phyloP scores from a whole-genome alignment of 2,888 invertebrate species.

The Cheiracanthium punctorium region DNA sequence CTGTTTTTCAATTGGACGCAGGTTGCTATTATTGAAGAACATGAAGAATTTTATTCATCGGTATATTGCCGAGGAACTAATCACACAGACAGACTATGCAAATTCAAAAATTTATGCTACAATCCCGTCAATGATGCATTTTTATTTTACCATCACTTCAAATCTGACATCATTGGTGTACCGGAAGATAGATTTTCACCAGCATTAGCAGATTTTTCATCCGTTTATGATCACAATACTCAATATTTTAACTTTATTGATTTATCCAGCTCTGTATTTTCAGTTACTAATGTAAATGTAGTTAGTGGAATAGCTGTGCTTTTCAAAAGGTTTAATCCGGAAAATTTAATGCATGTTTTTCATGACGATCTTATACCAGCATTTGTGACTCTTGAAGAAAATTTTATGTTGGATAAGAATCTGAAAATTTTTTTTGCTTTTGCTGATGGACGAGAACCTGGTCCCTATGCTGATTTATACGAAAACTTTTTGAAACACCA shows the following conservation, averaged over 20 bases:
- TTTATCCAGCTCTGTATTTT: conserved; percentile 73
- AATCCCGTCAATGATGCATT: conserved; percentile 75
- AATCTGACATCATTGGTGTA: conserved; percentile 75
- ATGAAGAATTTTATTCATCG: conserved; percentile 66
- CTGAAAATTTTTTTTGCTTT: conserved; percentile 74
- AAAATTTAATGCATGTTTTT: conserved; percentile 79
- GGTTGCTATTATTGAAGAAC: too few species aligned
- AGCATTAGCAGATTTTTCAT: conserved; percentile 75
- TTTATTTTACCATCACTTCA: conserved; percentile 75
- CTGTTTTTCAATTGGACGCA: too few species aligned
- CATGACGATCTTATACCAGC: conserved; percentile 79
- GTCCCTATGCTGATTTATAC: conserved; percentile 75
- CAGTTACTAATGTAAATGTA: conserved; percentile 72
- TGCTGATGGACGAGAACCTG: conserved; percentile 74
- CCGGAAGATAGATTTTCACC: conserved; percentile 73
- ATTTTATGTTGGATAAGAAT: conserved; percentile 18
- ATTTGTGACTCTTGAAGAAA: conserved; percentile 75
- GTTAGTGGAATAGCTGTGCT: conserved; percentile 73
- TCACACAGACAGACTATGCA: conserved; percentile 74
- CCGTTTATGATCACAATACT: conserved; percentile 76
- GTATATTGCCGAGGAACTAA: conserved; percentile 73
- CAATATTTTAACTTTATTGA: conserved; percentile 74
- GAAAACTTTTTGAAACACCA: conserved; percentile 73
- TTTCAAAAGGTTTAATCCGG: conserved; percentile 77
- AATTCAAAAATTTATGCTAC: conserved; percentile 77